A percentile compares a stretch with the other conserved stretches of the same genome.
phyloP scores from a whole-genome alignment of 2,797 vertebrate genomes.

The Sebastes oblongus region DNA sequence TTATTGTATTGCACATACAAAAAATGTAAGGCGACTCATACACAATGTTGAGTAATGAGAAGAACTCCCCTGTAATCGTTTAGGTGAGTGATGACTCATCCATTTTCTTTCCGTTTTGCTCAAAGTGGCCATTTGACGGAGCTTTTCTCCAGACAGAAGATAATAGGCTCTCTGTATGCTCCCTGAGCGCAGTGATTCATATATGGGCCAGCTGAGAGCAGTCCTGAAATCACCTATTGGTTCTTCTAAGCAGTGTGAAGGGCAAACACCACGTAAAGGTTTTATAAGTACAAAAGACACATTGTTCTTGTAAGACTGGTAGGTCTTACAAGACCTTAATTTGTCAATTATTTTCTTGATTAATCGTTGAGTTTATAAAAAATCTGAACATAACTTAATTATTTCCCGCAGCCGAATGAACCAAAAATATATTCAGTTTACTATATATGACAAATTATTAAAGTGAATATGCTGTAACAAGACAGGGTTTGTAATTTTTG shows the following conservation, averaged over 20 bases:
- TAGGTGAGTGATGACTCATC: neutral
- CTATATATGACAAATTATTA: neutral
- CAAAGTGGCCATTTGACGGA: neutral
- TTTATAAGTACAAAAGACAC: neutral
- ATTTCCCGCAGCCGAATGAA: neutral
- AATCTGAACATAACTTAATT: neutral
- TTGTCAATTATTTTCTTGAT: neutral
- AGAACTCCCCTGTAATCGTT: neutral
- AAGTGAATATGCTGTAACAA: neutral
- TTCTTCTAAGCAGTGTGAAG: neutral
- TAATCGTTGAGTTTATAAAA: neutral
- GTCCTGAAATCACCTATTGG: neutral
- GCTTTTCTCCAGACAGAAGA: neutral
- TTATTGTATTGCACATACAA: neutral
- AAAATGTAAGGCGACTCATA: neutral
- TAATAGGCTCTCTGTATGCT: neutral
- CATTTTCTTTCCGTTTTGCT: neutral
- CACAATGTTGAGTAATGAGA: neutral
- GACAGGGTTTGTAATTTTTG: too few species aligned
- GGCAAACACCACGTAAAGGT: neutral
- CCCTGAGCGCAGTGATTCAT: neutral
- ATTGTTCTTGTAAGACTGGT: neutral
- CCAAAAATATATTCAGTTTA: neutral
- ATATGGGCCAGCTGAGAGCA: neutral
- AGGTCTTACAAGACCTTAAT: too few species aligned